phyloP scores from a whole-genome alignment of 2,888 invertebrate genomes.

The Amphimallon solstitiale region DNA sequence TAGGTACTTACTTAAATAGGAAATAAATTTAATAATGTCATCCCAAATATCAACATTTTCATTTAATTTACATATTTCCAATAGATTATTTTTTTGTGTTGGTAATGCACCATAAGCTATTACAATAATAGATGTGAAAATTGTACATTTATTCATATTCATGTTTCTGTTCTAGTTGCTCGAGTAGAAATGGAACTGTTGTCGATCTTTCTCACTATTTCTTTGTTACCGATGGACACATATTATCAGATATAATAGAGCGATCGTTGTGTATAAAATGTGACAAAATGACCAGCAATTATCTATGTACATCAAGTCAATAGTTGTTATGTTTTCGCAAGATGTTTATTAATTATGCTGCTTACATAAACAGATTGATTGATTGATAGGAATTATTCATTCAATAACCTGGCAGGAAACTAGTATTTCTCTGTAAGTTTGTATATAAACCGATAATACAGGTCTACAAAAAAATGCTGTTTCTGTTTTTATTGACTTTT shows the following conservation, averaged over 20 bases:
- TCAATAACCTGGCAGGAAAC: too few relatives aligned
- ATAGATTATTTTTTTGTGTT: neutral
- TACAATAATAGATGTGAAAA: neutral
- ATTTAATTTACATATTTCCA: neutral
- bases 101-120: neutral
- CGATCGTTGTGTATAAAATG: neutral
- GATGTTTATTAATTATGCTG: neutral
- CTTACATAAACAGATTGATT: slow-evolving; percentile 2
- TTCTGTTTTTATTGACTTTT: too few relatives aligned
- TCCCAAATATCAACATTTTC: neutral
- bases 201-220: neutral
- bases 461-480: too few relatives aligned
- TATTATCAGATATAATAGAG: too few relatives aligned
- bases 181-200: neutral
- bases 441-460: too few relatives aligned
- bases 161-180: neutral
- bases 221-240: neutral
- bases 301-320: slow-evolving; percentile 4
- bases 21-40: too few relatives aligned
- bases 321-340: slow-evolving; percentile 6
- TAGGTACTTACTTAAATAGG: too few relatives aligned
- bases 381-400: too few relatives aligned
- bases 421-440: too few relatives aligned
- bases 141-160: neutral
- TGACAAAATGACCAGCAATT: slow-evolving; percentile 7